Conservation (phyloP, 2,888 invertebrate species). For the Lithodes maja region DNA sequence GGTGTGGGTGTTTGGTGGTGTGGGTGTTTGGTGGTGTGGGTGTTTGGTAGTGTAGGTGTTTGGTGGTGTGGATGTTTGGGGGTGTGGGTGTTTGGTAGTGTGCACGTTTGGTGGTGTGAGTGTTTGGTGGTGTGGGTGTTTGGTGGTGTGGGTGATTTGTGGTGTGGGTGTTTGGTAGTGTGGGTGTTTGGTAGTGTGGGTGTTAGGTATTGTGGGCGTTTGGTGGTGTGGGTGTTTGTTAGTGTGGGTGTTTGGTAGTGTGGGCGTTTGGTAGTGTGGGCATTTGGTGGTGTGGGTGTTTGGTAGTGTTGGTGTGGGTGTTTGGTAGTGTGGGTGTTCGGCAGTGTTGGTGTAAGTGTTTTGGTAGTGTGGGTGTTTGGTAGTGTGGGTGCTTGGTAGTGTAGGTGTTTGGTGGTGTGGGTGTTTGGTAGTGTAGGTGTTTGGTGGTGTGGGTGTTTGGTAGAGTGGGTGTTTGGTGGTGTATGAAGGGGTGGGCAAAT, state of each 20-base stretch:
- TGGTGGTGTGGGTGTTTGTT: no score
- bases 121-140: no score
- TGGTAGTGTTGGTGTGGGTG: not conserved
- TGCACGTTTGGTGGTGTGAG: no score
- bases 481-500: not conserved
- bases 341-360: not conserved
- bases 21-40: not conserved
- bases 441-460: not conserved
- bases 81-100: no score
- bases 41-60: not conserved
- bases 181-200: no score
- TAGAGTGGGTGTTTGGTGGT: not conserved
- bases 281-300: no score
- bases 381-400: not conserved
- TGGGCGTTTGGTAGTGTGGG: no score
- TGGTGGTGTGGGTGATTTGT: no score
- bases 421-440: not conserved
- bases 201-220: no score
- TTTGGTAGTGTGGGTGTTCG: not conserved
- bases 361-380: not conserved
- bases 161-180: no score
- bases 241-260: no score
- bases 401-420: not conserved
- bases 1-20: not conserved
- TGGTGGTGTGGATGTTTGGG: no score